These are phyloP conservation scores for Nannobrachium achirus DNA, from an alignment of 2,113 vertebrate genomes.

Conservation along the genomic window DNA sequence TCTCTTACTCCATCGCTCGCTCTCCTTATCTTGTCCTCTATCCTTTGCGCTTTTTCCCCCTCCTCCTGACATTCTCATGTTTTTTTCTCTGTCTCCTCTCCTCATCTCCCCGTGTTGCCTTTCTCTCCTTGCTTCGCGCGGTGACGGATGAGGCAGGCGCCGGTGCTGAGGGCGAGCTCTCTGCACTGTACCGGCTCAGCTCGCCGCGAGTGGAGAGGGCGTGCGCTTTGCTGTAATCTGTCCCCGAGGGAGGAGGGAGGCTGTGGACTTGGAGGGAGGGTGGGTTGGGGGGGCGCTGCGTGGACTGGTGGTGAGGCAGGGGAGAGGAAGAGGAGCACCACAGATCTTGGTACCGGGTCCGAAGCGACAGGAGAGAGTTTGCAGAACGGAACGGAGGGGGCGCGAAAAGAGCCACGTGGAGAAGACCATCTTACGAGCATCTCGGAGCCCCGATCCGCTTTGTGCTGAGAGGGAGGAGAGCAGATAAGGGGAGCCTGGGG, in stretches of 20 bases:
- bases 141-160: constrained; percentile 40
- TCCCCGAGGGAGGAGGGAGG: constrained; percentile 32
- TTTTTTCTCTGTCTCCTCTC: constrained; percentile 28
- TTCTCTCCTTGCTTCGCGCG: neutral
- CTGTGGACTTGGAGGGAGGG: constrained; percentile 8
- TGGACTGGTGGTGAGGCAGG: too few relatives aligned
- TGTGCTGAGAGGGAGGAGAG: constrained; percentile 47
- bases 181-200: constrained; percentile 34
- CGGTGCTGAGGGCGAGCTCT: constrained; percentile 47
- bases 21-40: constrained; percentile 28
- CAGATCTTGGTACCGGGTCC: constrained; percentile 47
- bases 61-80: constrained; percentile 2
- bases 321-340: constrained; percentile 32
- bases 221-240: constrained; percentile 40
- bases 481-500: constrained; percentile 5
- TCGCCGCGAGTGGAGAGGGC: constrained; percentile 35
- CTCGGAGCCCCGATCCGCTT: constrained; percentile 50
- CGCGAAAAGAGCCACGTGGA: constrained; percentile 44
- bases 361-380: constrained; percentile 40
- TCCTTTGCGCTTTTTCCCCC: constrained; percentile 18
- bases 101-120: constrained; percentile 18
- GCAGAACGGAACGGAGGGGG: constrained; percentile 36
- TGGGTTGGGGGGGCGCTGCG: too few relatives aligned
- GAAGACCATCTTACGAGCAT: constrained; percentile 42
- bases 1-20: constrained; percentile 28